A percentile compares a stretch with the other conserved stretches of the same genome.
phyloP scores from a whole-genome alignment of 2,888 invertebrate species.

The Drosophila sordidapex region DNA sequence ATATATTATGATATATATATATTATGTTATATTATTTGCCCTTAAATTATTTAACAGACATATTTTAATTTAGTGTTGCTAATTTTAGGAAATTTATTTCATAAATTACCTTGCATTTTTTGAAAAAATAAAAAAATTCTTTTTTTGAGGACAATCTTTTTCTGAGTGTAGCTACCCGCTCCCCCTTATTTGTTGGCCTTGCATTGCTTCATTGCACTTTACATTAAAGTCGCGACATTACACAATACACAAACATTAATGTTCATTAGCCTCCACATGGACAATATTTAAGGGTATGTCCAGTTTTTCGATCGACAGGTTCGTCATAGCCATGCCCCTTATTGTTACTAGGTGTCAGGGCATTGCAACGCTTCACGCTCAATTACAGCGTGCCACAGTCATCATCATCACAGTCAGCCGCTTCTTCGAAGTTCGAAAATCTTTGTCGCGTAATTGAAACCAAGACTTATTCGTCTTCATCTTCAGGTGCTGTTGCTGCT shows the following conservation, averaged over 20 bases:
- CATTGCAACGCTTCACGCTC: slow-evolving; percentile 71
- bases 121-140: neutral
- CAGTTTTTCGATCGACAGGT: slow-evolving; percentile 51
- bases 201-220: slow-evolving; percentile 79
- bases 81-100: neutral
- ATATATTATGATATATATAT: too few relatives aligned
- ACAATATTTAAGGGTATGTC: slow-evolving; percentile 49
- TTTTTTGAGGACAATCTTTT: neutral
- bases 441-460: slow-evolving; percentile 69
- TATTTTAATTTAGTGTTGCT: neutral
- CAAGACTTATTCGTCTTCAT: slow-evolving; percentile 7
- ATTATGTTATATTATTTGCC: neutral
- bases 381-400: slow-evolving; percentile 51
- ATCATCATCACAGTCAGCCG: slow-evolving; percentile 15
- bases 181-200: slow-evolving; percentile 40
- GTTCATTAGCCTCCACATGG: slow-evolving; percentile 60
- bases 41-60: neutral
- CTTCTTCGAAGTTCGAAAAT: slow-evolving; percentile 13
- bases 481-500: slow-evolving; percentile 24
- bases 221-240: slow-evolving; percentile 78
- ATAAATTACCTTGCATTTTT: neutral
- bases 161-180: slow-evolving; percentile 4
- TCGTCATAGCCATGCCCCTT: slow-evolving; percentile 17
- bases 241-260: slow-evolving; percentile 70
- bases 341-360: slow-evolving; percentile 64